phyloP scores from a whole-genome alignment of 2,113 vertebrate genomes.

The Dipodomys merriami region DNA sequence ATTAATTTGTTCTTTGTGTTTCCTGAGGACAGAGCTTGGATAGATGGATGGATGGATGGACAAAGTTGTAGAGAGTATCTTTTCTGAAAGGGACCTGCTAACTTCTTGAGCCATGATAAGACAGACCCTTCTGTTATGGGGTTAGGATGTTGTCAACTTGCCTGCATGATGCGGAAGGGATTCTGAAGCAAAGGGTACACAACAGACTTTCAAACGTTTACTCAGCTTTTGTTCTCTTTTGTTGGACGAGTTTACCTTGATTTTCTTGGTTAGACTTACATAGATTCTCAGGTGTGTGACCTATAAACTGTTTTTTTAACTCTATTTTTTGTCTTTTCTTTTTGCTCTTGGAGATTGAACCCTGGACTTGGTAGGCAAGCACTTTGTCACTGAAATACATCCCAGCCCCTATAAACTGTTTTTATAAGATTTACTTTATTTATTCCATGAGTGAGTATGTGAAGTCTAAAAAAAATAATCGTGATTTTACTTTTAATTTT shows the following conservation, averaged over 20 bases:
- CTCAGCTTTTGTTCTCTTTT: neutral
- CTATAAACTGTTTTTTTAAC: neutral
- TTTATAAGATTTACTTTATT: neutral
- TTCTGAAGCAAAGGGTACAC: neutral
- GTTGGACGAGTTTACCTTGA: neutral
- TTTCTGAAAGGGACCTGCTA: neutral
- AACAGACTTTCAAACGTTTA: neutral
- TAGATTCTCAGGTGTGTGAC: neutral
- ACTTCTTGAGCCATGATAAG: neutral
- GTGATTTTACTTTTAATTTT: neutral
- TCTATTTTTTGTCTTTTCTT: too few species aligned
- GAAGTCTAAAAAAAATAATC: neutral
- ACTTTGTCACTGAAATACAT: too few species aligned
- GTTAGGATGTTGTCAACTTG: neutral
- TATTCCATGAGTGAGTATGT: neutral
- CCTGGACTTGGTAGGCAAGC: too few species aligned
- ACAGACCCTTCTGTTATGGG: fast-evolving
- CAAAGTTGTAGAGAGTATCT: neutral
- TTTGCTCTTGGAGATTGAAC: too few species aligned
- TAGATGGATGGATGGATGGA: neutral
- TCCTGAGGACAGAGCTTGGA: neutral
- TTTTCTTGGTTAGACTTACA: neutral
- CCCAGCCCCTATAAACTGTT: too few species aligned
- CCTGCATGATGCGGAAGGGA: neutral
- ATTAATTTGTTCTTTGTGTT: neutral